Base-by-base conservation (phyloP, 2,113 vertebrate genomes). In the Eclectus roratus region DNA sequence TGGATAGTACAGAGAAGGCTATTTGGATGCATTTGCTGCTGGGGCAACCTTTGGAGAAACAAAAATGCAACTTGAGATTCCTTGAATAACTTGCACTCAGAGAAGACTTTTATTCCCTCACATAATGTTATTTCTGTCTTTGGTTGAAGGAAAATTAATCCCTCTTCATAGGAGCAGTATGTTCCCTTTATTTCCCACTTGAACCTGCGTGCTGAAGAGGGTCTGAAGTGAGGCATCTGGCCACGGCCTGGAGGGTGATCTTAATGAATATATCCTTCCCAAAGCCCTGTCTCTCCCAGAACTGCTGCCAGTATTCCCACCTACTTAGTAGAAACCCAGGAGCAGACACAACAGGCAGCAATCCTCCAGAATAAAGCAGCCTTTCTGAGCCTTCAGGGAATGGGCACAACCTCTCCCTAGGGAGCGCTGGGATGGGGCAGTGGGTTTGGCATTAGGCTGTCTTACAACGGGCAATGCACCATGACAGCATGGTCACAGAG, bases 401-500 rank as follows among this genome's bases (percentile, higher is more conserved):
- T 12, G 55, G 65, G 61, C 43, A 94, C 56, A 79, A 25, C 21
- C 27, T 24, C 39, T 91, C 69, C 27, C 35, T 1, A 3, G 69
- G 69, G 76, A 94, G 65, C 2, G 1, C 72, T n/a, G 49, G 73
- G 70, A 81, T 60, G 61, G 39, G 77, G 65, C 3, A 7, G 65
- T 35, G 58, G 44, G 43, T 74, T 89, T 86, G 89, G 65, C 33
- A 9, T 3, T 2, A 4, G 23, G 25, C 41, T 27, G 10, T 37
- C 37, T 79, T 49, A n/a, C 13, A n/a, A 60, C 1, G 0, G 72
- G 66, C 43, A 58, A 33, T 4, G 31, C 39, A 33, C 29, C 49
- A 7, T 1, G 5, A 17, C 13, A 41, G 21, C 0, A 0, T 21
- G 35, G 41, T 78, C 5, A 3, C 9, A 18, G 37, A 60, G 33